Conservation (phyloP, 1,140 invertebrate genomes). For the Wiebesia pumilae region DNA sequence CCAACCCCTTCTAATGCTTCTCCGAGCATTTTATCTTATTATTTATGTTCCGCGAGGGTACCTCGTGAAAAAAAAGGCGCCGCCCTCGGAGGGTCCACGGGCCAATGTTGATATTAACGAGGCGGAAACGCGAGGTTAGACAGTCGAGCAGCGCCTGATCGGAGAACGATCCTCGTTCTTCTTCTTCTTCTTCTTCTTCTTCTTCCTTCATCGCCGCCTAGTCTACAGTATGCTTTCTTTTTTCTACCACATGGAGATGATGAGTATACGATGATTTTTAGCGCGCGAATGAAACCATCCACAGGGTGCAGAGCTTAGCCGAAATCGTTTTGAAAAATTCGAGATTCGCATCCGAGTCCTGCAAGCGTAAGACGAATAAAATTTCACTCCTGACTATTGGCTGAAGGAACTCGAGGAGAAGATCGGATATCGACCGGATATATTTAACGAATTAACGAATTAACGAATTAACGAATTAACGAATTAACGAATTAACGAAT, state of each 20-base stretch:
- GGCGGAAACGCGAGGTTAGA: conserved; percentile 9
- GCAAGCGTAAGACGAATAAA: background rate
- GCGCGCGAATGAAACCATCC: background rate
- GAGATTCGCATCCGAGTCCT: too few species aligned
- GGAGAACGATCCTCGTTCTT: background rate
- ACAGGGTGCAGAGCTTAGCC: too few species aligned
- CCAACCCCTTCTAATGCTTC: background rate
- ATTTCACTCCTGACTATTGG: background rate
- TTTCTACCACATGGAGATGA: background rate
- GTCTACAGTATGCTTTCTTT: background rate
- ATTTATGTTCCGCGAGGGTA: conserved; percentile 41
- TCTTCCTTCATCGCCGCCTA: too few species aligned
- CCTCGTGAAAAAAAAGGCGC: background rate
- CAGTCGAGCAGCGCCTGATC: background rate
- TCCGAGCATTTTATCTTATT: conserved; percentile 32
- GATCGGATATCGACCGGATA: background rate
- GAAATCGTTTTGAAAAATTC: background rate
- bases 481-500: background rate
- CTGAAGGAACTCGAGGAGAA: background rate
- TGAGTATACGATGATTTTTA: conserved; percentile 12
- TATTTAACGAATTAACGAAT: background rate
- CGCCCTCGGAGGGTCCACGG: background rate
- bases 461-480: background rate
- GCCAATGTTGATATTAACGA: conserved; percentile 51
- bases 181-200: background rate